Evolutionary conservation across 2,113 vertebrate genomes (phyloP).

Genomic region (Thamnaconus septentrionalis): DNA sequence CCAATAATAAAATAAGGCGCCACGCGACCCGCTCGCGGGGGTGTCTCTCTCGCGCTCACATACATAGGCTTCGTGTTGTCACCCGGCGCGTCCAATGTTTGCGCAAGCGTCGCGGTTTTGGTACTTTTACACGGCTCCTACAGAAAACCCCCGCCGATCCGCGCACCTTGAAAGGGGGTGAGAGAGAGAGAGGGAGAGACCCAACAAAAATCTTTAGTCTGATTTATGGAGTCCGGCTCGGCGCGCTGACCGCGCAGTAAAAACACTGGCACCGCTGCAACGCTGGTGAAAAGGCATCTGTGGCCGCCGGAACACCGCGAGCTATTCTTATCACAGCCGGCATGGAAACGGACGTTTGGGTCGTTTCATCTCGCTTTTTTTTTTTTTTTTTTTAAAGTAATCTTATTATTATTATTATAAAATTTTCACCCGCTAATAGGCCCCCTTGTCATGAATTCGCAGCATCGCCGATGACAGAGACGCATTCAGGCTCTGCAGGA

Average conservation of each 20-base stretch:
- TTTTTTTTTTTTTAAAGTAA: too few species aligned
- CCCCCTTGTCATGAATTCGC: conserved; percentile 35
- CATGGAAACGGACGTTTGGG: conserved; percentile 58
- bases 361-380: conserved; percentile 50
- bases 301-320: conserved; percentile 54
- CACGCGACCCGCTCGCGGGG: too few species aligned
- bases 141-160: conserved; percentile 65
- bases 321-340: conserved; percentile 76
- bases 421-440: conserved; percentile 23
- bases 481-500: conserved; percentile 35
- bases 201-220: conserved; percentile 69
- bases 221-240: conserved; percentile 79
- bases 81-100: conserved; percentile 68
- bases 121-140: conserved; percentile 47
- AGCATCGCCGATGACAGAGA: conserved; percentile 35
- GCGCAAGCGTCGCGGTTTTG: conserved; percentile 72
- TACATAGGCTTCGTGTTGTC: conserved; percentile 51
- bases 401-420: too few species aligned
- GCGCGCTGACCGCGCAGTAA: conserved; percentile 68
- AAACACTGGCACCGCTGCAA: conserved; percentile 68
- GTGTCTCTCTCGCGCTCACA: too few species aligned
- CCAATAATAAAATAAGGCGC: too few species aligned
- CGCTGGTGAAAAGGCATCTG: conserved; percentile 75
- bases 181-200: conserved; percentile 35
- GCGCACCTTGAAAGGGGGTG: conserved; percentile 67